A percentile compares a stretch with the other conserved stretches of the same genome.
Conservation (phyloP, 2,113 vertebrate genomes). For the Malurus melanocephalus region DNA sequence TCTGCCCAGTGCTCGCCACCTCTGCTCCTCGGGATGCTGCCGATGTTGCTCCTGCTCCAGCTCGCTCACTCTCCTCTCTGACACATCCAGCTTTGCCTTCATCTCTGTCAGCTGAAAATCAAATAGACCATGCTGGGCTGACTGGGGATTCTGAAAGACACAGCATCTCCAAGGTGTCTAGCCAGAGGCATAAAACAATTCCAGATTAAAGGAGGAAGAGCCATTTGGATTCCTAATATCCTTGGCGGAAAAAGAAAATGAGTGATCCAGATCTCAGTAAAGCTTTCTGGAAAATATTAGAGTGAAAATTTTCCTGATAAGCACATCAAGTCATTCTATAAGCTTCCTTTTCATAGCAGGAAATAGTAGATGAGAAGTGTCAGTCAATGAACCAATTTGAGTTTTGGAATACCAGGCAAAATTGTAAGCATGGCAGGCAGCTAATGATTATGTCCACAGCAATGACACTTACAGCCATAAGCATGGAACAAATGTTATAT, state of each 20-base stretch:
- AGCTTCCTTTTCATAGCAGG: not conserved
- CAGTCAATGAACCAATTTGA: not conserved
- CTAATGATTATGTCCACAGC: not conserved
- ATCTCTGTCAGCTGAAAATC: conserved; percentile 66
- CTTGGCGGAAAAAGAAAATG: not conserved
- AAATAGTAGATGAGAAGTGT: not conserved
- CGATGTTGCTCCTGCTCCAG: not conserved
- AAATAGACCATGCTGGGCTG: not conserved
- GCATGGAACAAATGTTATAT: not conserved
- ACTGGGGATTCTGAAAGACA: not conserved
- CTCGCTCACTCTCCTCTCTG: not conserved
- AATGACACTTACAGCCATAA: not conserved
- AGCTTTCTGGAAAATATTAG: not conserved
- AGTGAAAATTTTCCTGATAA: not conserved
- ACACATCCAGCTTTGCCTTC: conserved; percentile 40
- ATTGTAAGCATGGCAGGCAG: not conserved
- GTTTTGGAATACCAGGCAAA: not conserved
- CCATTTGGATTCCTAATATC: not conserved
- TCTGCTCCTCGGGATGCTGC: not conserved
- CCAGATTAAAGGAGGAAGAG: not conserved
- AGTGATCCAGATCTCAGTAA: not conserved
- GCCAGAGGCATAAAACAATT: not conserved
- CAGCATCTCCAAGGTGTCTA: not conserved
- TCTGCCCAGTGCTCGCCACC: not conserved
- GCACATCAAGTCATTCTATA: not conserved